Conservation (phyloP, 2,888 invertebrate genomes). For the Syrphus vitripennis region DNA sequence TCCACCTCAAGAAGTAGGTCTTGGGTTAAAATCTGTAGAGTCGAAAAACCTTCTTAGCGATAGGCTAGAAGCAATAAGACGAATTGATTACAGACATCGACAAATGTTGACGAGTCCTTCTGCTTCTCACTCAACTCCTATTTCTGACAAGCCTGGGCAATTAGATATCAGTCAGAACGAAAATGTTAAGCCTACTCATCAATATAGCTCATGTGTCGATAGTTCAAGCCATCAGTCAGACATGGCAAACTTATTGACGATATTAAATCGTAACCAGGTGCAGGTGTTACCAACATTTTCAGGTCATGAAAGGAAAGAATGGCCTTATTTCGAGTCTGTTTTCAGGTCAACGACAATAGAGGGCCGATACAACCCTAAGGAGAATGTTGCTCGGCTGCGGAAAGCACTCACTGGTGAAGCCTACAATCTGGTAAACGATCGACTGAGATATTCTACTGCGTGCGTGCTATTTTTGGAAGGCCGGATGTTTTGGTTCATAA, state of each 20-base stretch:
- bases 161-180: background rate
- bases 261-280: background rate
- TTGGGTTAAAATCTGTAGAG: background rate
- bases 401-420: slow-evolving; percentile 6
- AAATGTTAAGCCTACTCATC: background rate
- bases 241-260: background rate
- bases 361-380: background rate
- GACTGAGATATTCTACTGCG: background rate
- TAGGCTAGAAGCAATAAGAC: background rate
- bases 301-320: slow-evolving; percentile 5
- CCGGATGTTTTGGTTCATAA: slow-evolving; percentile 10
- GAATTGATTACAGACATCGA: background rate
- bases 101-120: background rate
- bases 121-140: background rate
- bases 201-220: background rate
- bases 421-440: slow-evolving; percentile 17
- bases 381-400: slow-evolving; percentile 1
- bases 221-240: background rate
- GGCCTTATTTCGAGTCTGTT: slow-evolving; percentile 26
- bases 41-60: background rate
- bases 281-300: slow-evolving; percentile 12
- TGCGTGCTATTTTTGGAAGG: slow-evolving; percentile 11
- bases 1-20: background rate
- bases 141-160: background rate
- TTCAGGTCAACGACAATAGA: slow-evolving; percentile 7